These are phyloP conservation scores for Mythimna vitellina DNA, from an alignment of 2,888 invertebrate genomes.

Conservation along the genomic window DNA sequence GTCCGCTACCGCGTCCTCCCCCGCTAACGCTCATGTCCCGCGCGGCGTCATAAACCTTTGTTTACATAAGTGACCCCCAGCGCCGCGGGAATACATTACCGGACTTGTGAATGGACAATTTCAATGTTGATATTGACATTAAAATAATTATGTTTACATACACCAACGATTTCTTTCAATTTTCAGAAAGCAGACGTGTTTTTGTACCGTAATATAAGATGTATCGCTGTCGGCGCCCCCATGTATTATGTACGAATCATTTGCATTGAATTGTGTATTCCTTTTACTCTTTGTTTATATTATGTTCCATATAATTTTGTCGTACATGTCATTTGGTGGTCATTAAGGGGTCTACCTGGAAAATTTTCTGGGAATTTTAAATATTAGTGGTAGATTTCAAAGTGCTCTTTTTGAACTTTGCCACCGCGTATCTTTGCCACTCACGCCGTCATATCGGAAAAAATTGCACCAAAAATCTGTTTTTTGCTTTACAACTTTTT, in stretches of 20 bases:
- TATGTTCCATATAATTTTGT: conserved; percentile 1
- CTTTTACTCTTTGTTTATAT: conserved; percentile 21
- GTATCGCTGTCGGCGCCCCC: conserved; percentile 10
- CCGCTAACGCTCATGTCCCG: conserved; percentile 51
- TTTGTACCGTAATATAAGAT: conserved; percentile 43
- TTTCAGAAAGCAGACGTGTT: conserved; percentile 52
- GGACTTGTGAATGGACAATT: conserved; percentile 82
- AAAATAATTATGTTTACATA: conserved; percentile 82
- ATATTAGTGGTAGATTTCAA: no score
- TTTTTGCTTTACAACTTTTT: no score
- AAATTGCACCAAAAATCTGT: no score
- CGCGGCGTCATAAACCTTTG: conserved; percentile 67
- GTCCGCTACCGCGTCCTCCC: conserved; percentile 1
- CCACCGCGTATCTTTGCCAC: no score
- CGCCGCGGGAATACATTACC: conserved; percentile 81
- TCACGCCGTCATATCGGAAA: no score
- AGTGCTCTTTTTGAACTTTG: no score
- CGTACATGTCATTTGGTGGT: not conserved
- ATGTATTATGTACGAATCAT: conserved; percentile 36
- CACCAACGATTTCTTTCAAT: conserved; percentile 62
- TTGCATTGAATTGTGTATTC: conserved; percentile 7
- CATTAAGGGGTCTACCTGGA: no score
- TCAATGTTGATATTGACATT: conserved; percentile 83
- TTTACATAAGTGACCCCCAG: conserved; percentile 77
- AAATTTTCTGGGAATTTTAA: no score